Percentiles rank a stretch among this genome's conserved stretches.
Evolutionary conservation across 37 sponge, comb jelly and placozoan genomes (phyloP).

Genomic region (Bolinopsis microptera): DNA sequence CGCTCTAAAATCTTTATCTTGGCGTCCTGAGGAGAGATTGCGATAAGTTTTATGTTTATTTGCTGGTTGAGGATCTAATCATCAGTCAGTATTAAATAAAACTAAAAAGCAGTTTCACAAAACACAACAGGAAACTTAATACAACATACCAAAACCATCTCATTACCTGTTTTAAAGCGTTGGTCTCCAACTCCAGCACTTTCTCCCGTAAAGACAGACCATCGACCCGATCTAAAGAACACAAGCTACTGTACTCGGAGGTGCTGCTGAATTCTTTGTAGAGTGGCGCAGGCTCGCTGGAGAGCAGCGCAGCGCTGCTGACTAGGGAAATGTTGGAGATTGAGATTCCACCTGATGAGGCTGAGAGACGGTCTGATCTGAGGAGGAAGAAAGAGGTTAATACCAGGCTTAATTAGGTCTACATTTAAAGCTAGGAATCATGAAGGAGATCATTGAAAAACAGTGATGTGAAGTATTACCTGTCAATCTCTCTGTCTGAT

Average conservation of each 20-base stretch:
- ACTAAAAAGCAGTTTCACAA: too few species aligned
- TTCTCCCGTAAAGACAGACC: constrained; percentile 28
- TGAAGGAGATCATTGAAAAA: too few species aligned
- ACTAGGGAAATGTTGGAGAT: constrained; percentile 53
- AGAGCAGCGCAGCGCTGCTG: not conserved
- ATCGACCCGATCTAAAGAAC: constrained; percentile 40
- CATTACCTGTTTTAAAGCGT: constrained; percentile 51
- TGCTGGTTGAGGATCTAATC: too few species aligned
- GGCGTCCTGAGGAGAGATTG: constrained; percentile 37
- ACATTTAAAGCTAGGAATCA: not conserved
- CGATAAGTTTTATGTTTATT: too few species aligned
- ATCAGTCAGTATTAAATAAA: too few species aligned
- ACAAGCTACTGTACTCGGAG: constrained; percentile 44
- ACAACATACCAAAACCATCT: too few species aligned
- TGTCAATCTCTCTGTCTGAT: constrained; percentile 33
- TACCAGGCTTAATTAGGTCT: not conserved
- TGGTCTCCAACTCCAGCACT: constrained; percentile 48
- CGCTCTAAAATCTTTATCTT: constrained; percentile 60
- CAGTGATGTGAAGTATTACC: too few species aligned
- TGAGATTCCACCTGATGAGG: constrained; percentile 30
- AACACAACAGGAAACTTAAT: too few species aligned
- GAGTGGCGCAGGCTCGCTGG: constrained; percentile 39
- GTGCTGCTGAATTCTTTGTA: constrained; percentile 34
- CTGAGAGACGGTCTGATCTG: constrained; percentile 42
- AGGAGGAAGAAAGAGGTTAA: not conserved